phyloP scores from a whole-genome alignment of 2,113 vertebrate genomes.

The Ophthalmolycus amberensis region DNA sequence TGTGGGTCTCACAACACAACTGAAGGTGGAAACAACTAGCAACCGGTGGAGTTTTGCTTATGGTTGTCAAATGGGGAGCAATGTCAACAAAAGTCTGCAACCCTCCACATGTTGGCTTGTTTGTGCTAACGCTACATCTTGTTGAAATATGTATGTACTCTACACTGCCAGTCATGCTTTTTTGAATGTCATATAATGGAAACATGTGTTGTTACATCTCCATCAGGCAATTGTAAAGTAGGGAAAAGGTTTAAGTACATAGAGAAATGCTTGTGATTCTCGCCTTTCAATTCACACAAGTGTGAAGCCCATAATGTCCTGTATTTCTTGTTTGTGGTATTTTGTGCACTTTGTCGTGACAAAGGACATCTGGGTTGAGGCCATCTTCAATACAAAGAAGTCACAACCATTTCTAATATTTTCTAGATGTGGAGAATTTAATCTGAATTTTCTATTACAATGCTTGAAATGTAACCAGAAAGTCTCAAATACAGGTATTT shows the following conservation, averaged over 20 bases:
- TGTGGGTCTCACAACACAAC: slow-evolving; percentile 26
- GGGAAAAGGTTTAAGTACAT: background rate
- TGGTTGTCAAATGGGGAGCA: slow-evolving; percentile 17
- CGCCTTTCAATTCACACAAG: background rate
- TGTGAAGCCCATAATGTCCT: background rate
- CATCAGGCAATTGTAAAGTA: background rate
- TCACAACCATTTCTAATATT: background rate
- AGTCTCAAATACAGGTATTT: slow-evolving; percentile 1
- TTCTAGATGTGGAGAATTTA: background rate
- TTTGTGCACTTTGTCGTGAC: background rate
- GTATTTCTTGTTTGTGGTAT: background rate
- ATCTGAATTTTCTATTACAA: background rate
- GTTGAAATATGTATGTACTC: slow-evolving; percentile 13
- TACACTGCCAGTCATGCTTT: background rate
- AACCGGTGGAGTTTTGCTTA: slow-evolving; percentile 33
- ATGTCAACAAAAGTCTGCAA: slow-evolving; percentile 35
- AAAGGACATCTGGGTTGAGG: background rate
- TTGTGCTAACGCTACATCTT: background rate
- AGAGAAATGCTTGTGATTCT: background rate
- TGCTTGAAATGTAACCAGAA: slow-evolving; percentile 1
- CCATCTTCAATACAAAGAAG: background rate
- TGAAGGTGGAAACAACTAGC: slow-evolving; percentile 45
- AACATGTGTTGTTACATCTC: slow-evolving; percentile 10
- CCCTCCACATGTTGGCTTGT: background rate
- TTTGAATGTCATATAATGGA: background rate